A percentile compares a stretch with the other conserved stretches of the same genome.
phyloP scores from a whole-genome alignment of 2,888 invertebrate species.

The Drosophila borealis region DNA sequence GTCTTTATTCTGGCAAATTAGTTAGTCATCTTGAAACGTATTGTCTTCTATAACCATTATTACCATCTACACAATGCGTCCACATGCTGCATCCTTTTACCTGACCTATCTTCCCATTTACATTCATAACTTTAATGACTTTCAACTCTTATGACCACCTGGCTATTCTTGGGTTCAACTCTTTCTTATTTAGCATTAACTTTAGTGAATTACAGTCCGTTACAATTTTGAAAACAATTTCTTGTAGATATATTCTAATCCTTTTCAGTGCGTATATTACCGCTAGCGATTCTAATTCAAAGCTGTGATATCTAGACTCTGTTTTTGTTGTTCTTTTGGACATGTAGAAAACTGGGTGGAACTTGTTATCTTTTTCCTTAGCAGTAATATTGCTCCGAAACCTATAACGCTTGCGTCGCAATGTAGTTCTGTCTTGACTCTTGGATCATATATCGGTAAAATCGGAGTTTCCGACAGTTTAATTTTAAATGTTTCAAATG shows the following conservation, averaged over 20 bases:
- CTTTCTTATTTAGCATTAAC: no score
- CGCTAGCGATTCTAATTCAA: neutral
- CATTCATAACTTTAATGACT: no score
- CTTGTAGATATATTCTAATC: neutral
- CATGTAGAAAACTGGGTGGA: neutral
- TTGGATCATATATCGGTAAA: neutral
- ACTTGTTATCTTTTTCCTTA: neutral
- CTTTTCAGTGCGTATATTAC: neutral
- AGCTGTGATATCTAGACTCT: no score
- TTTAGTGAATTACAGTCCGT: neutral
- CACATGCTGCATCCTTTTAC: no score
- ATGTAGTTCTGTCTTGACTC: neutral
- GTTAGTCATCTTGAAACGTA: no score
- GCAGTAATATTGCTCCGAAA: neutral
- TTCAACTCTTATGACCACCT: no score
- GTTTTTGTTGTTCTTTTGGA: neutral
- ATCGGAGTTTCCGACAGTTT: neutral
- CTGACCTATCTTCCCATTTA: no score
- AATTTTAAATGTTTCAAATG: neutral
- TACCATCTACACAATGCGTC: no score
- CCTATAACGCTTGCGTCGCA: neutral
- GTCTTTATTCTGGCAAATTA: no score
- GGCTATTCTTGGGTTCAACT: no score
- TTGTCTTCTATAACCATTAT: no score
- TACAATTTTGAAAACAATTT: neutral